phyloP scores from a whole-genome alignment of 1,140 invertebrate species.

The Macrocentrus cingulum region DNA sequence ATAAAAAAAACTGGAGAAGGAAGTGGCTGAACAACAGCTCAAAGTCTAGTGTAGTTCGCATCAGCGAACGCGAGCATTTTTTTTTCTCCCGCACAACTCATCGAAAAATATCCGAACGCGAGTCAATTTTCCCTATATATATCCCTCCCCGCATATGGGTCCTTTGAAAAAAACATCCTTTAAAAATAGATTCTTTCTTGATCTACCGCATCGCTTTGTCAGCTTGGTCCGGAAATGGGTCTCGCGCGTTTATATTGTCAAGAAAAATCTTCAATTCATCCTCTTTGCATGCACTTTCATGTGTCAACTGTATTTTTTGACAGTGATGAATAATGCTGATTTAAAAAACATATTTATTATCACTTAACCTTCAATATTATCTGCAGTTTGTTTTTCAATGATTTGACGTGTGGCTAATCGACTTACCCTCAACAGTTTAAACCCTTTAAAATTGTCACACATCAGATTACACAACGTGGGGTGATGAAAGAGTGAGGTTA shows the following conservation, averaged over 20 bases:
- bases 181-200: constrained; percentile 1
- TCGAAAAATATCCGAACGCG: too few relatives aligned
- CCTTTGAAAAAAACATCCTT: background rate
- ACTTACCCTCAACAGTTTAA: background rate
- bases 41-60: constrained; percentile 1
- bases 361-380: too few relatives aligned
- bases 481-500: background rate
- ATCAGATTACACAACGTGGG: constrained; percentile 6
- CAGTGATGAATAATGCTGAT: background rate
- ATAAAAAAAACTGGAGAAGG: constrained; percentile 3
- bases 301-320: background rate
- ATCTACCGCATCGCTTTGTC: constrained; percentile 4
- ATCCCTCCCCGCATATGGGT: background rate
- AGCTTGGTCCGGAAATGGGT: constrained; percentile 2
- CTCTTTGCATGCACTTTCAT: background rate
- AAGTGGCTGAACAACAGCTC: background rate
- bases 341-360: too few relatives aligned
- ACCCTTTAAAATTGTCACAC: constrained; percentile 10
- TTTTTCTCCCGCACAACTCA: too few relatives aligned
- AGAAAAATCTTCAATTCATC: background rate
- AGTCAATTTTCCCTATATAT: constrained; percentile 9
- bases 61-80: background rate
- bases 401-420: too few relatives aligned
- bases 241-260: background rate
- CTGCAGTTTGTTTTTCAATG: too few relatives aligned